Percentiles rank a stretch among this genome's conserved stretches.
These are phyloP conservation scores for Bubo blakistoni DNA, from an alignment of 2,113 vertebrate species.

Conservation along the genomic window DNA sequence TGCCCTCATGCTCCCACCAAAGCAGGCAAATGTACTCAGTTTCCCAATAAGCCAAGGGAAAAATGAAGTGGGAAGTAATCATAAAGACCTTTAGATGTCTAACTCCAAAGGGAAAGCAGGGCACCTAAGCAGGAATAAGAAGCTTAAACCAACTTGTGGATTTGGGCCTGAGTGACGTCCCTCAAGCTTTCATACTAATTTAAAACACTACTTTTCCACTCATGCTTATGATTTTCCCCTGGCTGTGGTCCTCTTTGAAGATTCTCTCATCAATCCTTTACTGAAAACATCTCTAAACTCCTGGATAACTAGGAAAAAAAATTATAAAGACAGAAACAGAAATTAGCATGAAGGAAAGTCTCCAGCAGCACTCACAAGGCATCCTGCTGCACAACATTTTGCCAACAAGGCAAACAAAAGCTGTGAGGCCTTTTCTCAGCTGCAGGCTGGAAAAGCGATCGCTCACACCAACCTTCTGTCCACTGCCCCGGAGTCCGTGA, in stretches of 20 bases:
- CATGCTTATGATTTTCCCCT: background rate
- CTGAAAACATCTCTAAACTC: conserved; percentile 29
- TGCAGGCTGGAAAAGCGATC: background rate
- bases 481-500: fast-evolving
- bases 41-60: background rate
- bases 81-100: background rate
- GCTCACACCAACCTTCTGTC: background rate
- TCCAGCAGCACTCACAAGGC: conserved; percentile 11
- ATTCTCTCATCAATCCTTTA: background rate
- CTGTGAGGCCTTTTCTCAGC: background rate
- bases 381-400: background rate
- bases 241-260: conserved; percentile 23
- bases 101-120: background rate
- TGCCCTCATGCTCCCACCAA: background rate
- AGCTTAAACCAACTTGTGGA: background rate
- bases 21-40: background rate
- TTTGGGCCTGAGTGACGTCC: background rate
- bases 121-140: background rate
- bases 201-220: conserved; percentile 38
- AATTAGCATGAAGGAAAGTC: background rate
- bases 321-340: background rate
- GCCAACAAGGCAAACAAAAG: conserved; percentile 34
- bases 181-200: conserved; percentile 2
- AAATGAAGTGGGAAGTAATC: background rate
- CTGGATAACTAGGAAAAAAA: background rate